phyloP scores from a whole-genome alignment of 2,888 invertebrate genomes.

The Omphaloscelis lunosa region DNA sequence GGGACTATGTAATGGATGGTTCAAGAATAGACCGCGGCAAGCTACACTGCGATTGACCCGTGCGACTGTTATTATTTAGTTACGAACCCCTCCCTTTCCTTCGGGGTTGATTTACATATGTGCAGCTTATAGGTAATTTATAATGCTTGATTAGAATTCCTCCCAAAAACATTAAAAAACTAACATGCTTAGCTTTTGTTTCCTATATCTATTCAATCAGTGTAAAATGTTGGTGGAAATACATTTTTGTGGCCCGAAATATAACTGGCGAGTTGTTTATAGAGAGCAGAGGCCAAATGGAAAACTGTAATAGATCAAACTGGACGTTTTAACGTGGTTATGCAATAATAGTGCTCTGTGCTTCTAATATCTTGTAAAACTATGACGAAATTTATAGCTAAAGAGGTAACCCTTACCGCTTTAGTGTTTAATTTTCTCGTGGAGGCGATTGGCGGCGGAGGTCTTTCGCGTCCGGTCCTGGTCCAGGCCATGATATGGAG shows the following conservation, averaged over 20 bases:
- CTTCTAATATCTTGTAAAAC: too few species aligned
- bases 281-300: not conserved
- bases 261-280: not conserved
- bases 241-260: not conserved
- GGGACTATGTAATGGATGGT: not conserved
- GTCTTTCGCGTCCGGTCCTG: too few species aligned
- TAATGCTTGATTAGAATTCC: too few species aligned
- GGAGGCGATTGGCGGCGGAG: too few species aligned
- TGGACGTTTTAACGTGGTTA: too few species aligned
- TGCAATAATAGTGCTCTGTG: not conserved
- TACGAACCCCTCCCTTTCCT: not conserved
- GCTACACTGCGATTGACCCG: not conserved
- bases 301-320: conserved; percentile 5
- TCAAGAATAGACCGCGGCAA: not conserved
- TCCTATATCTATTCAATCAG: not conserved
- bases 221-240: not conserved
- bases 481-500: too few species aligned
- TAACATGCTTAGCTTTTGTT: not conserved
- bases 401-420: too few species aligned
- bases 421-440: too few species aligned
- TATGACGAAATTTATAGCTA: too few species aligned
- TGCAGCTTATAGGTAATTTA: too few species aligned
- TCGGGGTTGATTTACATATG: not conserved
- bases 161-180: not conserved
- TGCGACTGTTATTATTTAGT: not conserved